phyloP scores from a whole-genome alignment of 2,797 vertebrate species.

The Rhinophrynus dorsalis region DNA sequence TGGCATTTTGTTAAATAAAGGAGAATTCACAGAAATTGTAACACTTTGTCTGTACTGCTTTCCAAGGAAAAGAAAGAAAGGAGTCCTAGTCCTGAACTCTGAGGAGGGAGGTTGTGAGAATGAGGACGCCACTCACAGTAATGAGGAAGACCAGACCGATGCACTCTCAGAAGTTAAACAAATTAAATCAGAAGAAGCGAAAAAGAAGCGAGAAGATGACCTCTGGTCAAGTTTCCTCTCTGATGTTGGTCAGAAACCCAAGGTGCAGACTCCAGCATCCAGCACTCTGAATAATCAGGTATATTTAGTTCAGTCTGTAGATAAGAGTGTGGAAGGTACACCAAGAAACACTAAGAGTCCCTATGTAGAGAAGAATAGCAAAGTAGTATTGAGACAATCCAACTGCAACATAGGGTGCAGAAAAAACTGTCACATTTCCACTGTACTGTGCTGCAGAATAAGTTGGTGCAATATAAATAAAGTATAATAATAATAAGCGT shows the following conservation, averaged over 20 bases:
- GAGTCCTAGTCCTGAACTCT: slow-evolving; percentile 67
- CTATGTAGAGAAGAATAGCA: too few species aligned
- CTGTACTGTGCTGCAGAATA: too few species aligned
- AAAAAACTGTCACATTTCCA: too few species aligned
- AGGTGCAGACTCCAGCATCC: slow-evolving; percentile 16
- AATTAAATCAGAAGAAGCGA: slow-evolving; percentile 55
- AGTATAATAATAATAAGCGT: too few species aligned
- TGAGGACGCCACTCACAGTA: slow-evolving; percentile 53
- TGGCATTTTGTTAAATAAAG: too few species aligned
- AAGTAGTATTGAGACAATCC: too few species aligned
- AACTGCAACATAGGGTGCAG: too few species aligned
- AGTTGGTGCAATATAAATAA: too few species aligned
- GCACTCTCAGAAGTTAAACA: slow-evolving; percentile 10
- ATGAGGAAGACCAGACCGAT: slow-evolving; percentile 47
- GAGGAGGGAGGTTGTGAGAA: slow-evolving; percentile 56
- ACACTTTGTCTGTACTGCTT: neutral
- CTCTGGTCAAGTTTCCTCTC: slow-evolving; percentile 95
- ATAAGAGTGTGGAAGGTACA: too few species aligned
- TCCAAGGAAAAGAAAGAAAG: slow-evolving; percentile 82
- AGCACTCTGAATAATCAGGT: neutral
- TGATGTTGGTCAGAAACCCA: slow-evolving; percentile 84
- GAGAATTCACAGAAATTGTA: too few species aligned
- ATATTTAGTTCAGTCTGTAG: neutral
- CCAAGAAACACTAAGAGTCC: too few species aligned
- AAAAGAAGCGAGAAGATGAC: slow-evolving; percentile 87